Evolutionary conservation across 1,140 invertebrate species (phyloP).

Genomic region (Apolygus lucorum): DNA sequence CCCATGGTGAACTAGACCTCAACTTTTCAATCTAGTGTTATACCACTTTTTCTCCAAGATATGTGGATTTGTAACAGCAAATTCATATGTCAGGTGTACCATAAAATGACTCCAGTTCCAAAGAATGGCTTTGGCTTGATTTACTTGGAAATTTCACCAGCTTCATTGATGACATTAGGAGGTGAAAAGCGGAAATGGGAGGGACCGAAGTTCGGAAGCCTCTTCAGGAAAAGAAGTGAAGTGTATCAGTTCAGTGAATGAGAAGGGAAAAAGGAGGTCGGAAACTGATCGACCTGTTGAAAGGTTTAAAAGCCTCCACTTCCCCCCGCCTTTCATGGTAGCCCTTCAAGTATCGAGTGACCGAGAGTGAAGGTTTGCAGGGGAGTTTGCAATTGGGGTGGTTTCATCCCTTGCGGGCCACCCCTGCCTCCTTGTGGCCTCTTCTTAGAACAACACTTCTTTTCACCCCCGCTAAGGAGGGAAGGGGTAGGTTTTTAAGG

Average conservation of each 20-base stretch:
- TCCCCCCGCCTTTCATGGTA: no score
- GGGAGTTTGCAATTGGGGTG: not conserved
- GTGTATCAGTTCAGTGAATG: not conserved
- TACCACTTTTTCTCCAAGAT: no score
- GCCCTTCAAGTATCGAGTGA: not conserved
- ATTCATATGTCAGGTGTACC: no score
- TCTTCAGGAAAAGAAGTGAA: not conserved
- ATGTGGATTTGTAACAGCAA: no score
- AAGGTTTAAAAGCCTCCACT: not conserved
- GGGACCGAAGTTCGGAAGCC: no score
- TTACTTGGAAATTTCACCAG: no score
- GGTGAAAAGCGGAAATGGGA: no score
- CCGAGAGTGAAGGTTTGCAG: not conserved
- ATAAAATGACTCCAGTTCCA: no score
- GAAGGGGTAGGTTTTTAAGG: not conserved
- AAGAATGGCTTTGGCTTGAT: no score
- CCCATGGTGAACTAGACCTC: no score
- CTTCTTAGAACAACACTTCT: constrained; percentile 8
- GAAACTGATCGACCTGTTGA: not conserved
- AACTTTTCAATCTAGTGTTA: no score
- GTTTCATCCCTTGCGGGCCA: not conserved
- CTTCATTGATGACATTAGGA: no score
- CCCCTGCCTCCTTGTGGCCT: not conserved
- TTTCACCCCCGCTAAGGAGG: not conserved
- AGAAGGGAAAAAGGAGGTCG: not conserved